These are phyloP conservation scores for Calephelis nemesis DNA, from an alignment of 1,140 invertebrate genomes.

Conservation along the genomic window DNA sequence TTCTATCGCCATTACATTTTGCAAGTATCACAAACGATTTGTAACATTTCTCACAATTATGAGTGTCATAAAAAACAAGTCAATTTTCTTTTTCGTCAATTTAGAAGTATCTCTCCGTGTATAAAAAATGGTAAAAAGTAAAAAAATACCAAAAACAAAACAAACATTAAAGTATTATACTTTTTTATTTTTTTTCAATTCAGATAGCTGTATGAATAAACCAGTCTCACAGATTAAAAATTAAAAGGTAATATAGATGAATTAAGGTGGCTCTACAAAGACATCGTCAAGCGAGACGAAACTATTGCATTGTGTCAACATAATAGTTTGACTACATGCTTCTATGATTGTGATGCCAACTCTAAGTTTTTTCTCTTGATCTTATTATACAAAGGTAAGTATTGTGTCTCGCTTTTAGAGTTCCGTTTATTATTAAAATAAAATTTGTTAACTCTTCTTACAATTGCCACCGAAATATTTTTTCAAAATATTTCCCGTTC, in stretches of 20 bases:
- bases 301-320: conserved; percentile 60
- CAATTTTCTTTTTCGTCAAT: too few species aligned
- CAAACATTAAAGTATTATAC: too few species aligned
- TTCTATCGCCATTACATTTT: background rate
- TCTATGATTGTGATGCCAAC: conserved; percentile 53
- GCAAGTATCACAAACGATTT: too few species aligned
- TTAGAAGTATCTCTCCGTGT: too few species aligned
- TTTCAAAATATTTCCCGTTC: background rate
- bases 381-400: conserved; percentile 70
- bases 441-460: background rate
- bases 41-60: too few species aligned
- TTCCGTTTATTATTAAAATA: conserved; percentile 24
- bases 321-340: conserved; percentile 65
- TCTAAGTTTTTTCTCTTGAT: conserved; percentile 56
- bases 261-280: conserved; percentile 43
- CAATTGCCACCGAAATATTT: too few species aligned
- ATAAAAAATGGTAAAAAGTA: too few species aligned
- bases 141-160: too few species aligned
- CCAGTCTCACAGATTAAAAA: conserved; percentile 37
- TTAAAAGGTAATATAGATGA: conserved; percentile 51
- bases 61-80: too few species aligned
- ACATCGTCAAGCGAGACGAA: conserved; percentile 37
- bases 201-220: background rate
- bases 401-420: conserved; percentile 53
- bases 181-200: too few species aligned